Percentiles rank a stretch among this genome's conserved stretches.
Evolutionary conservation across 2,113 vertebrate genomes (phyloP).

Genomic region (Rousettus leschenaultii): DNA sequence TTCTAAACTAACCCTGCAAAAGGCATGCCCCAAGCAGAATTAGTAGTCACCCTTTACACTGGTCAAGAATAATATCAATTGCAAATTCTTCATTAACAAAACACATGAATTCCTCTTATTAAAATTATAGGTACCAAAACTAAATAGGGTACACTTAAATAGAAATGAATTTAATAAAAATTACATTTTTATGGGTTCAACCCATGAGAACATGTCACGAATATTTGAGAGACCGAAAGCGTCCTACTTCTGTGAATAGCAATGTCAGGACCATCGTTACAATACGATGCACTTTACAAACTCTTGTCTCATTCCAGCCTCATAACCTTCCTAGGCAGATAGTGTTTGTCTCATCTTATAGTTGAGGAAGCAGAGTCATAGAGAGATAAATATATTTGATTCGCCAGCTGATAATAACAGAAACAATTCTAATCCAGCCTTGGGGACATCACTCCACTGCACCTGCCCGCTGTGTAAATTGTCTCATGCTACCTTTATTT

Average conservation of each 20-base stretch:
- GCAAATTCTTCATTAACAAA: neutral
- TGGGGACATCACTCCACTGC: neutral
- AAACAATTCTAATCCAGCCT: neutral
- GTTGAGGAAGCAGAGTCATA: neutral
- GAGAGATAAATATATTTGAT: neutral
- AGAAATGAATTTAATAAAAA: neutral
- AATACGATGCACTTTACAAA: neutral
- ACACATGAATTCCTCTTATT: neutral
- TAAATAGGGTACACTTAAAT: neutral
- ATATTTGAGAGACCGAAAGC: neutral
- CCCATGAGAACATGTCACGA: neutral
- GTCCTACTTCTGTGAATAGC: neutral
- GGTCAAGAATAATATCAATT: neutral
- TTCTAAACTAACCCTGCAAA: neutral
- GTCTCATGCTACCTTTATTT: neutral
- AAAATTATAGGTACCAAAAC: neutral
- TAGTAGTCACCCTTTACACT: neutral
- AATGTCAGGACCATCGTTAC: rapidly evolving
- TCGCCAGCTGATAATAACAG: neutral
- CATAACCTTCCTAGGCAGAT: neutral
- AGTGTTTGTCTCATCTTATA: neutral
- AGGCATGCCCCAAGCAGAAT: neutral
- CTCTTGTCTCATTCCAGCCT: neutral
- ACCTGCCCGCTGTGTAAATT: neutral
- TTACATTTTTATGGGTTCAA: neutral